Evolutionary conservation across 1,140 invertebrate species (phyloP), one percentile per base, ranked within the genome.

Genomic region (Macrobrachium nipponense): DNA sequence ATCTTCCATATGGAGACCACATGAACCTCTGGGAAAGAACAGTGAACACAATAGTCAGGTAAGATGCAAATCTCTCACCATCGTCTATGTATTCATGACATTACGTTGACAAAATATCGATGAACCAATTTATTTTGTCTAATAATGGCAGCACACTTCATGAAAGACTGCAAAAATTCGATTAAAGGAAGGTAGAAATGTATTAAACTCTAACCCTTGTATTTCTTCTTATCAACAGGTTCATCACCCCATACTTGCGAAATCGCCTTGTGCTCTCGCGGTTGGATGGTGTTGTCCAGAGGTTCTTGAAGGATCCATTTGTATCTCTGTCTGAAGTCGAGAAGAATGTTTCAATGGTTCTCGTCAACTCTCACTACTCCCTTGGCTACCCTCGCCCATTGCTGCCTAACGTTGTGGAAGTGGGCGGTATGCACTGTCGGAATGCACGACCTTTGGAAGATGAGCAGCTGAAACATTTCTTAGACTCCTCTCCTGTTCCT

Each of bases 321-420:
- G 85, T 89, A 36, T 89, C 88, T 3, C 86, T 93, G 14, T 82
- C 91, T 2, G 90, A 92, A 77, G 70, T 93, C 11, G 90, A 92
- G 59, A 91, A 89, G 58, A 92, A 92, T 60, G 87, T 92, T 10
- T 92, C 92, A 58, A 87, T 95, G 60, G 86, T 94, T 15, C 89
- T 95, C 14, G 90, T 92, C 0, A 95, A 95, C 90, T 91, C 91
- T n/a, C 93, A 94, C 90, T 92, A 92, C 75, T 90, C 91, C 4
- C 75, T 94, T 7, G 92, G 92, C 85, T 91, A 91, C 6, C 90
- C 93, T 0, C 91, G 91, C 62, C 92, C 93, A 0, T 90, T 90
- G 17, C 90, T 91, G 4, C 92, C 93, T 0, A 92, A 91, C 51
- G 88, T 93, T 1, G 89, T 94, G 8, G 93, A 94, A 90, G 91